phyloP scores from a whole-genome alignment of 2,797 vertebrate genomes.

The Lagorchestes hirsutus region DNA sequence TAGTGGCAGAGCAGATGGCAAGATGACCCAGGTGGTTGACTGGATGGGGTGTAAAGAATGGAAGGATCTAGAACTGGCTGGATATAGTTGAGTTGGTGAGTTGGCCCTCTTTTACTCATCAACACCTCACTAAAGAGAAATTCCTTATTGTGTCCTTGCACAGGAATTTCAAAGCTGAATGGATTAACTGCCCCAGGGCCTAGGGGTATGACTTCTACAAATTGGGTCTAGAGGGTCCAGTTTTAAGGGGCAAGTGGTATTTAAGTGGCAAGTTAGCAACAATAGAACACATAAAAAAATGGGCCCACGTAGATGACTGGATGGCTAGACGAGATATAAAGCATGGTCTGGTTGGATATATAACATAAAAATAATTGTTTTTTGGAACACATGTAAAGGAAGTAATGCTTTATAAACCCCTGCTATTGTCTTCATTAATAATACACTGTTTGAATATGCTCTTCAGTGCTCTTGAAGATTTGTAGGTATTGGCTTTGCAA shows the following conservation, averaged over 20 bases:
- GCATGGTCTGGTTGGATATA: not conserved
- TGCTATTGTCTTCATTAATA: conserved; percentile 52
- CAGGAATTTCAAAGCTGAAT: not conserved
- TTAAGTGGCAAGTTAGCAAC: not conserved
- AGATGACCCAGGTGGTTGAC: not conserved
- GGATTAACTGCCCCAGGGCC: not conserved
- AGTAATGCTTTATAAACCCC: conserved; percentile 39
- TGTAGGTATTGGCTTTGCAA: conserved; percentile 43
- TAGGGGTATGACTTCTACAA: not conserved
- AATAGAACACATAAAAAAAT: not conserved
- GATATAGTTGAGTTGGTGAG: not conserved
- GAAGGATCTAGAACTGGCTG: not conserved
- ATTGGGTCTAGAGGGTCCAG: not conserved
- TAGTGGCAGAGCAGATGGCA: not conserved
- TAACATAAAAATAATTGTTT: conserved; percentile 58
- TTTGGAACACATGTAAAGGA: conserved; percentile 38
- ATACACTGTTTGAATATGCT: conserved; percentile 36
- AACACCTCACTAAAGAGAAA: not conserved
- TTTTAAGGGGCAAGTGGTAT: not conserved
- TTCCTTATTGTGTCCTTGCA: not conserved
- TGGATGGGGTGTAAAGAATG: not conserved
- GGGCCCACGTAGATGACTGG: not conserved
- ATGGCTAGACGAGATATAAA: not conserved
- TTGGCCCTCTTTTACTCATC: not conserved
- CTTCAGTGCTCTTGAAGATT: conserved; percentile 52